phyloP scores from a whole-genome alignment of 2,797 vertebrate genomes.

The Eupleurogrammus muticus region DNA sequence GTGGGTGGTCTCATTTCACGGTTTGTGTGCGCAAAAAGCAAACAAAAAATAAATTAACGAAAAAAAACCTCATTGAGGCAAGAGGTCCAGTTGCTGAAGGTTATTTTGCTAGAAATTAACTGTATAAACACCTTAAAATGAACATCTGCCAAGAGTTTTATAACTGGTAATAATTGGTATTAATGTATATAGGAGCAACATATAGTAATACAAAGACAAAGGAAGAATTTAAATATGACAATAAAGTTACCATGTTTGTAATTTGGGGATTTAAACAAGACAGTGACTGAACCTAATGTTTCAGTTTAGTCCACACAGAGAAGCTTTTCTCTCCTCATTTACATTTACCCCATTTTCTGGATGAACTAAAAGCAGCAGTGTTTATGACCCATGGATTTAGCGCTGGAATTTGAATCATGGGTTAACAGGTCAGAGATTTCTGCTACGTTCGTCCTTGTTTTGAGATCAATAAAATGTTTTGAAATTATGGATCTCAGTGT shows the following conservation, averaged over 20 bases:
- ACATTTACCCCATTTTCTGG: not conserved
- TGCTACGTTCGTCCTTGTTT: not conserved
- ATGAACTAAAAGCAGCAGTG: constrained; percentile 15
- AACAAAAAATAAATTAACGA: too few species aligned
- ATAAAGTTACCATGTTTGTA: not conserved
- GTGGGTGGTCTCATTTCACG: too few species aligned
- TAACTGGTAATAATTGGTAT: too few species aligned
- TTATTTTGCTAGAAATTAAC: too few species aligned
- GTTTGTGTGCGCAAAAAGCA: too few species aligned
- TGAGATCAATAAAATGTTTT: constrained; percentile 28
- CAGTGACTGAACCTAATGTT: not conserved
- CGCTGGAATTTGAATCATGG: constrained; percentile 1
- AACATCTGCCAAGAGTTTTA: too few species aligned
- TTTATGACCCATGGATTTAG: constrained; percentile 1
- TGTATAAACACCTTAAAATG: too few species aligned
- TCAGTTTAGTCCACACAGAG: constrained; percentile 8
- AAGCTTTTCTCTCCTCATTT: too few species aligned
- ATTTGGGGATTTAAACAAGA: not conserved
- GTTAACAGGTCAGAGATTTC: constrained; percentile 27
- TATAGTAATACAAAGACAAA: not conserved
- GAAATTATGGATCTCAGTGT: constrained; percentile 9
- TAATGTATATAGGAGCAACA: not conserved
- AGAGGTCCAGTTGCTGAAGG: too few species aligned
- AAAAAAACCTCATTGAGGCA: too few species aligned
- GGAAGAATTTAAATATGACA: too few species aligned